Evolutionary conservation across 1,140 invertebrate species (phyloP), one percentile per base, ranked within the genome.

Genomic region (Eufriesea mexicana): DNA sequence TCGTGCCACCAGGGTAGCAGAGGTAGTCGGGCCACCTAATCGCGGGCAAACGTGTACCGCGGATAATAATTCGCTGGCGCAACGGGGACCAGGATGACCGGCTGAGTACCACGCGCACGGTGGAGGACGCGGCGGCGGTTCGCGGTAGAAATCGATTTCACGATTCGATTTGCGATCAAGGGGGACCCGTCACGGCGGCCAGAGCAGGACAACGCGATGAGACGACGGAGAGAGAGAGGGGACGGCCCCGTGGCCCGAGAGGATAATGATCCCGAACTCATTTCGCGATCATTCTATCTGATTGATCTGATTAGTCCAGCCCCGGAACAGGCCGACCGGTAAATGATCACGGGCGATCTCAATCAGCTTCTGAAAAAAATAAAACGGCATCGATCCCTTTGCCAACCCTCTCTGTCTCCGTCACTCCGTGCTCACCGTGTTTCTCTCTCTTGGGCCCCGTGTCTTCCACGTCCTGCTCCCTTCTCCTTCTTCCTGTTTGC

Each of bases 341-440:
- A 93, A 94, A 94, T 93, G 91, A 93, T 93, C 91, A 86, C 91
- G 80, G 91, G 87, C 89, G 90, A 93, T 94, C 93, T 93, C 93
- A 93, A 94, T 94, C 93, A 93, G 93, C 93, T 94, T 90, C 93
- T 92, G 93, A 93, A 94, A 94, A 94, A 94, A 93, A 91, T 92
- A 90, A 90, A 92, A 92, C 89, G 83, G 84, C 89, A 88, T 88
- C 89, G 68, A 67, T 61, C 62, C 76, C 59, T 35, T 6, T 12
- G 28, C 49, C n/a, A 5, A 1, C 23, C 23, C 64, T 49, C 45
- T 57, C 28, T 49, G 23, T 20, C 16, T 28, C 62, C 35, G 47
- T 61, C 18, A 9, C 49, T 42, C 51, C 51, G 55, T 57, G 55
- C 64, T 79, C 51, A 61, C 47, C 71, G 28, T 85, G 72, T 57